Evolutionary conservation across 2,797 vertebrate genomes (phyloP).

Genomic region (Hippoglossus hippoglossus): DNA sequence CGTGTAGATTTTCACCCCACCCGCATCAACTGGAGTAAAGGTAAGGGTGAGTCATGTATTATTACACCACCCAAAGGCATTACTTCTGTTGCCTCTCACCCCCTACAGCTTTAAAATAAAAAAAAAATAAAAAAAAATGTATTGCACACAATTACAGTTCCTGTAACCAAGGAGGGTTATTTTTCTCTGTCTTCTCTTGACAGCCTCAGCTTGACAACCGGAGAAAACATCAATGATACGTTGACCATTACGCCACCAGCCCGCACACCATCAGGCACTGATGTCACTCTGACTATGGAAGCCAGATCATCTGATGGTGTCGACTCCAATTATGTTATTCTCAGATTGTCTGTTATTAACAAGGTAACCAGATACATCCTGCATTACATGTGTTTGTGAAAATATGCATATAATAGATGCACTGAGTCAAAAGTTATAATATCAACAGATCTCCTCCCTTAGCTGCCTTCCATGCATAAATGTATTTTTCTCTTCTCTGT

Average conservation of each 20-base stretch:
- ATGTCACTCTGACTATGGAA: constrained; percentile 79
- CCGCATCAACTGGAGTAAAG: not conserved
- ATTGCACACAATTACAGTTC: not conserved
- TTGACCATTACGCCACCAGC: constrained; percentile 67
- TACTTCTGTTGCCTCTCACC: not conserved
- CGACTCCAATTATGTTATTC: constrained; percentile 77
- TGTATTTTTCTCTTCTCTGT: not conserved
- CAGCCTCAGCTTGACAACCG: constrained; percentile 64
- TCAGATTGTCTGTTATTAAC: constrained; percentile 77
- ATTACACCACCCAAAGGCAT: not conserved
- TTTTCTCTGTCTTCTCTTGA: constrained; percentile 10
- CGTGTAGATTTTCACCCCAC: too few species aligned
- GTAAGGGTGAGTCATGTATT: not conserved
- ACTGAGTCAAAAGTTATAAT: not conserved
- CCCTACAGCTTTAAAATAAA: not conserved
- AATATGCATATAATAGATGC: not conserved
- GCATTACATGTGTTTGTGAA: not conserved
- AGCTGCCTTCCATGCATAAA: not conserved
- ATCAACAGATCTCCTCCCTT: not conserved
- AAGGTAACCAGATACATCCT: constrained; percentile 69
- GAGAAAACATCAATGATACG: constrained; percentile 46
- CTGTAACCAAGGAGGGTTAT: not conserved
- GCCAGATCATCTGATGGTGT: constrained; percentile 46
- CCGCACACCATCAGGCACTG: constrained; percentile 73
- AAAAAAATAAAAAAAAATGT: not conserved